Percentiles rank a stretch among this genome's conserved stretches.
phyloP scores from a whole-genome alignment of 2,888 invertebrate species.

The Eupithecia abbreviata region DNA sequence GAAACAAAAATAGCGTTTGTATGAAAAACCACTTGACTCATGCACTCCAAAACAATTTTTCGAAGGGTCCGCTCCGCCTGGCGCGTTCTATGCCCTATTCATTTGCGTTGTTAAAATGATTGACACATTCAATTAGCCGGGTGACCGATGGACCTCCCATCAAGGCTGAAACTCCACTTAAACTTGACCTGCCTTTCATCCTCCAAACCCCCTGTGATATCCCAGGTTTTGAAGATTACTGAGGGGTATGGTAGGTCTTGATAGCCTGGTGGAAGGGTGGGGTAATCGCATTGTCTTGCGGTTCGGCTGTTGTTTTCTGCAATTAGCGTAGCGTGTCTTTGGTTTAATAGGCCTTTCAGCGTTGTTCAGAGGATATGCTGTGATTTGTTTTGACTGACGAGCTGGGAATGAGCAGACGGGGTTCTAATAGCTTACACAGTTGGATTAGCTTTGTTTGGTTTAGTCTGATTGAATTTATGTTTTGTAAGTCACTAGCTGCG shows the following conservation, averaged over 20 bases:
- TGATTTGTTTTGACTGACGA: conserved; percentile 51
- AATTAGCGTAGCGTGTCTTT: conserved; percentile 79
- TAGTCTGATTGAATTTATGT: not conserved
- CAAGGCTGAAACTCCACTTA: conserved; percentile 68
- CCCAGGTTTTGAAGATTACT: conserved; percentile 18
- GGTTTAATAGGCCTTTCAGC: conserved; percentile 77
- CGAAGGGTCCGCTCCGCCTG: conserved; percentile 59
- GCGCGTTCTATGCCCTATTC: conserved; percentile 76
- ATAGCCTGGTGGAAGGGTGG: conserved; percentile 55
- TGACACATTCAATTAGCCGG: conserved; percentile 91
- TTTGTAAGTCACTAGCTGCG: not conserved
- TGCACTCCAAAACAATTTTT: conserved; percentile 24
- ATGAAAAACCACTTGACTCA: conserved; percentile 15
- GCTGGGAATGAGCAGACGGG: conserved; percentile 53
- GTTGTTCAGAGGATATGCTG: conserved; percentile 51
- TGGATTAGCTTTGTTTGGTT: not conserved
- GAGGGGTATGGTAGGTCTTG: conserved; percentile 49
- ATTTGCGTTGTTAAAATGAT: conserved; percentile 90
- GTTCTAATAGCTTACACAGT: not conserved
- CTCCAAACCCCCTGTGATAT: conserved; percentile 4
- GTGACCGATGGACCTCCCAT: conserved; percentile 85
- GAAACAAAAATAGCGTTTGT: conserved; percentile 13
- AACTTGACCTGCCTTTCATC: conserved; percentile 48
- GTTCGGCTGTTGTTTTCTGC: conserved; percentile 80
- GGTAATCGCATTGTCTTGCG: conserved; percentile 69